phyloP scores from a whole-genome alignment of 23 tunicate genomes.

The Oikopleura albicans region DNA sequence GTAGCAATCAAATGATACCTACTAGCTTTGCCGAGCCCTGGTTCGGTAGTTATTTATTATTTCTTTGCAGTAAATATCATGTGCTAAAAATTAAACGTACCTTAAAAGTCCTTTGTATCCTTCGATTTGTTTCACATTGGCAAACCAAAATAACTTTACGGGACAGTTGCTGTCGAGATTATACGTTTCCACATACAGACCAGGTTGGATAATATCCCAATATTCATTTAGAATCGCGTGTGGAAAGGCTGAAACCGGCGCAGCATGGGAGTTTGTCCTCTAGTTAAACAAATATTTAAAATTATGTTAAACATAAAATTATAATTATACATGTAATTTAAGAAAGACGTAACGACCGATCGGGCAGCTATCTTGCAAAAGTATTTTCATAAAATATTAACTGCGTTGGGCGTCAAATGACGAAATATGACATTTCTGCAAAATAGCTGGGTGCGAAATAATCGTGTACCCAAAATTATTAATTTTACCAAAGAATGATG shows the following conservation, averaged over 20 bases:
- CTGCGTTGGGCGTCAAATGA: too few species aligned
- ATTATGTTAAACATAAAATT: neutral
- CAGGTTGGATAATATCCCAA: slow-evolving; percentile 59
- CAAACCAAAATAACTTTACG: slow-evolving; percentile 73
- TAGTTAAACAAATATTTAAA: neutral
- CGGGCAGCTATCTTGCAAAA: too few species aligned
- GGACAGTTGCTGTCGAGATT: slow-evolving; percentile 54
- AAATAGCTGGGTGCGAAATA: too few species aligned
- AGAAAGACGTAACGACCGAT: too few species aligned
- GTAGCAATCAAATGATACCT: too few species aligned
- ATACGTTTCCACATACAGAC: slow-evolving; percentile 65
- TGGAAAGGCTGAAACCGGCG: neutral
- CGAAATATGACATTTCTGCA: too few species aligned
- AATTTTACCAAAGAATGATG: too few species aligned
- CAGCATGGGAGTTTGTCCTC: neutral
- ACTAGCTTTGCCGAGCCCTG: too few species aligned
- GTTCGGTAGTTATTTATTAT: too few species aligned
- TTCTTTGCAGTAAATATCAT: too few species aligned
- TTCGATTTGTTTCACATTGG: slow-evolving; percentile 26
- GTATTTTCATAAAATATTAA: too few species aligned
- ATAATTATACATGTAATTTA: neutral
- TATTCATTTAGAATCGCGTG: slow-evolving; percentile 47
- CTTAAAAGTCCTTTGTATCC: slow-evolving; percentile 9
- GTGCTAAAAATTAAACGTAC: neutral
- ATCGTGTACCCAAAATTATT: too few species aligned